phyloP scores from a whole-genome alignment of 2,113 vertebrate genomes.

The Notothenia rossii region DNA sequence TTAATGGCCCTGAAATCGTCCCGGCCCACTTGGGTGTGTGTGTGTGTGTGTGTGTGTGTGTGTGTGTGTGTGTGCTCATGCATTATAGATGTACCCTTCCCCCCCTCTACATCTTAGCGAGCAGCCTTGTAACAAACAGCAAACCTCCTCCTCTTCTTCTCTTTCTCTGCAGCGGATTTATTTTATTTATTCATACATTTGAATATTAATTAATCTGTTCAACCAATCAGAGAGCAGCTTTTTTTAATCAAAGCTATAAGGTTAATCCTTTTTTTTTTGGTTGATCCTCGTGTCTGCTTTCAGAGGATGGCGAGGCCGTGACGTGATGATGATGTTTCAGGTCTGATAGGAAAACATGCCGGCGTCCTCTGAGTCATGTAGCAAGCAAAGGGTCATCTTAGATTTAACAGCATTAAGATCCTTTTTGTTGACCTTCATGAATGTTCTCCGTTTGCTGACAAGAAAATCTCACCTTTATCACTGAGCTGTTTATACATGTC shows the following conservation, averaged over 20 bases:
- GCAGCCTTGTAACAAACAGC: slow-evolving; percentile 29
- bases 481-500: too few relatives aligned
- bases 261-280: too few relatives aligned
- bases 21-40: slow-evolving; percentile 8
- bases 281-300: neutral
- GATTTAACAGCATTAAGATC: neutral
- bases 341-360: neutral
- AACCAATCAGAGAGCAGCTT: slow-evolving; percentile 18
- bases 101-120: slow-evolving; percentile 33
- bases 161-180: neutral
- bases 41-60: slow-evolving; percentile 16
- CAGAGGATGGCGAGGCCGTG: slow-evolving; percentile 26
- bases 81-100: slow-evolving; percentile 64
- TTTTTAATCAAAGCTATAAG: neutral
- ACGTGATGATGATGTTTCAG: slow-evolving; percentile 47
- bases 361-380: slow-evolving; percentile 5
- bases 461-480: too few relatives aligned
- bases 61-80: slow-evolving; percentile 42
- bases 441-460: neutral
- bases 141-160: neutral
- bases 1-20: slow-evolving; percentile 53
- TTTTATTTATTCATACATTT: neutral
- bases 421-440: neutral
- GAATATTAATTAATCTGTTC: neutral
- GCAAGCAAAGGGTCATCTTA: neutral